Conservation (phyloP, 2,888 invertebrate genomes). For the Lymantria dispar region DNA sequence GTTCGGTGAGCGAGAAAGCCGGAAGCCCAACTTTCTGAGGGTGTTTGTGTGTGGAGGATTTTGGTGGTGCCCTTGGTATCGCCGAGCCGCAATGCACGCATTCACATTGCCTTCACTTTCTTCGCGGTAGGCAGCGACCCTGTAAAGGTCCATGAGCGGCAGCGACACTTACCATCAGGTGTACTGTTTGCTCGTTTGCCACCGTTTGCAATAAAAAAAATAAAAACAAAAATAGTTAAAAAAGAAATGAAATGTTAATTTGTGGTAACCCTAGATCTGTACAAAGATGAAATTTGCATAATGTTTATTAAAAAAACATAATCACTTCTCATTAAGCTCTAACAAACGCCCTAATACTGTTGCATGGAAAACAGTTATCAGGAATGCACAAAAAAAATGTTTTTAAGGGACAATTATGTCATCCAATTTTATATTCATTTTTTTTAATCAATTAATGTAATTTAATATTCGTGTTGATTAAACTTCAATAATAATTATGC, state of each 20-base stretch:
- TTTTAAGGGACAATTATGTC: conserved; percentile 10
- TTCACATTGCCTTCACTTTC: too few species aligned
- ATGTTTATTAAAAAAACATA: conserved; percentile 49
- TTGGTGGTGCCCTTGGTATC: too few species aligned
- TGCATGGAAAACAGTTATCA: conserved; percentile 10
- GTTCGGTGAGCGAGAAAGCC: too few species aligned
- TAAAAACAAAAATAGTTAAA: background rate
- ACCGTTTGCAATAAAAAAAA: too few species aligned
- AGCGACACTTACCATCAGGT: too few species aligned
- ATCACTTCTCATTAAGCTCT: conserved; percentile 35
- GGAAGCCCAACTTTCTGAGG: too few species aligned
- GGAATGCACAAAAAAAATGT: background rate
- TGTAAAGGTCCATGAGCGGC: too few species aligned
- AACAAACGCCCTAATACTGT: conserved; percentile 13
- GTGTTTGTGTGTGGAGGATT: too few species aligned
- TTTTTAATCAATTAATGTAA: conserved; percentile 15
- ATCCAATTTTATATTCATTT: conserved; percentile 18
- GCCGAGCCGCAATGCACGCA: too few species aligned
- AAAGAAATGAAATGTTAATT: too few species aligned
- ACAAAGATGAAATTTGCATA: conserved; percentile 41
- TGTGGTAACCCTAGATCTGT: conserved; percentile 18
- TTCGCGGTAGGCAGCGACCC: too few species aligned
- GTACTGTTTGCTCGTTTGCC: too few species aligned
- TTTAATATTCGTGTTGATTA: conserved; percentile 12
- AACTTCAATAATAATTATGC: conserved; percentile 10